Evolutionary conservation across 2,797 vertebrate species (phyloP), one percentile per base, ranked within the genome.

Genomic region (Acomys russatus): DNA sequence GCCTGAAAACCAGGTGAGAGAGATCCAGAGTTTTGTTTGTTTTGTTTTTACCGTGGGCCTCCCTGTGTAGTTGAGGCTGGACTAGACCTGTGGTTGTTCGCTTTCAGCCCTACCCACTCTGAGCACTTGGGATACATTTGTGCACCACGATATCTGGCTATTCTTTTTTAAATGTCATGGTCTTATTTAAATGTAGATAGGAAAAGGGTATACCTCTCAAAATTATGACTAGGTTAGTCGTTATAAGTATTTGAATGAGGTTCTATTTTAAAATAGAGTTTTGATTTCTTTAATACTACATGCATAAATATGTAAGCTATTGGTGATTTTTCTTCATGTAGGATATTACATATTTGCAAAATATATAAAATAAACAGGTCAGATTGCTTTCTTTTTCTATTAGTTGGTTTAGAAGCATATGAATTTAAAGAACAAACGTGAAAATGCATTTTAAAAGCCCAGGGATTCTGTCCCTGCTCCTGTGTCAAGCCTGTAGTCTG

Each of bases 221-320:
- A 95, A 71, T 54, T 77, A 25, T 71, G 66, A 77, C 17, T 93
- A 35, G 70, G 63, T 54, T 85, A 92, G 71, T 71, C 38, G 25
- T 70, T 94, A 54, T 59, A 85, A 64, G 73, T 54, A 73, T 70
- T 96, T 91, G 74, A 91, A 88, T 94, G 30, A 86, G 14, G 4
- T 25, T 87, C 18, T 20, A 70, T 63, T 83, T 97, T 91, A 71
- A 44, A 68, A 38, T 76, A 68, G 17, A 51, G 44, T 61, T 80
- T 92, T 78, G 18, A 93, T 93, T 85, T 35, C 44, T 71, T 80
- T 61, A 77, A 54, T 70, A 22, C 49, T 89, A 3, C 11, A 28
- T 77, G 54, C 73, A 4, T 88, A 88, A 88, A 38, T 79, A 54
- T 49, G 5, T 59, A 23, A 91, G 28, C 23, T 88, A 96, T 85